Evolutionary conservation across 92 coral and sea anemone species (phyloP), one percentile per base, ranked within the genome.

Genomic region (Galaxea fascicularis): DNA sequence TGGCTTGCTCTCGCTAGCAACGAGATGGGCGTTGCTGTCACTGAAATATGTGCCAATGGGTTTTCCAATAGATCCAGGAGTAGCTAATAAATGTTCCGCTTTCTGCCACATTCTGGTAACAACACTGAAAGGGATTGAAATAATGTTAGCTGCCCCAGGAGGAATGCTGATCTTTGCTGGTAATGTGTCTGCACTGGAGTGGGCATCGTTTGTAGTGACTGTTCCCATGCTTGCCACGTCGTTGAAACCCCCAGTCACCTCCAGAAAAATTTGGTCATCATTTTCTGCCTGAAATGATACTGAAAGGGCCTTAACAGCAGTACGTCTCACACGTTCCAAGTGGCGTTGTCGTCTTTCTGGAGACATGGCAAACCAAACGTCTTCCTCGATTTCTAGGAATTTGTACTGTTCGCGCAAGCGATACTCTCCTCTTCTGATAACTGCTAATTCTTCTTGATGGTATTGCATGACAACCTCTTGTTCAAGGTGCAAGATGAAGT

Each of bases 331-430:
- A 27, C 80, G 67, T 28, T 75, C 64, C 56, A 75, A 46, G 39
- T 75, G 47, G 60, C 80, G 80, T 75, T 75, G 45, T 52, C 80
- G 56, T 57, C 80, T 75, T 75, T 75, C 80, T 75, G 80, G 67
- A 22, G 80, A 75, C 80, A 75, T 75, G 12, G 56, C 62, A 52
- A 46, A 75, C 80, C 80, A 53, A 75, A 53, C n/a, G 64, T 75
- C 80, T 75, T 75, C 80, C 63, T 46, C 60, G 80, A 75, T 75
- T 27, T 75, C 80, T n/a, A 45, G 64, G 80, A 45, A 53, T 29
- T 57, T 51, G 41, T 75, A 75, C 64, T 75, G 80, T 5, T 75
- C 80, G 44, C 64, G 59, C 44, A 75, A 75, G 63, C 67, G 66
- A 75, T 75, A 75, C 63, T 75, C 80, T 75, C 67, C 80, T 29